Evolutionary conservation across 2,113 vertebrate genomes (phyloP).

Genomic region (Apeltes quadracus): DNA sequence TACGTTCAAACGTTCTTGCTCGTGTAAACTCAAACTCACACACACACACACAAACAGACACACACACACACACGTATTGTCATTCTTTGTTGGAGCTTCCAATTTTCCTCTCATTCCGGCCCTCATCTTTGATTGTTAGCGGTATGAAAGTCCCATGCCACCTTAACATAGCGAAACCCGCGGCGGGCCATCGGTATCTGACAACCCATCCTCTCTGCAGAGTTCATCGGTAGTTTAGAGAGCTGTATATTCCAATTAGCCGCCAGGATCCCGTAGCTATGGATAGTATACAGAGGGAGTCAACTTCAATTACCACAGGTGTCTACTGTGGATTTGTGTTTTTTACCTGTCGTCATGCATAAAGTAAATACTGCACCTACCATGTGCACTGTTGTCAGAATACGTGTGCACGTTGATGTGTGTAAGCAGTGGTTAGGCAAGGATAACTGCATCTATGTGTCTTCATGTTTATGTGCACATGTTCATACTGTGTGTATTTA

Average conservation of each 20-base stretch:
- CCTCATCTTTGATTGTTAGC: conserved; percentile 66
- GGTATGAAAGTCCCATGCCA: conserved; percentile 59
- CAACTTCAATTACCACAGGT: conserved; percentile 77
- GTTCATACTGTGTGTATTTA: conserved; percentile 52
- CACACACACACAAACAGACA: conserved; percentile 12
- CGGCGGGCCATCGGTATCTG: conserved; percentile 53
- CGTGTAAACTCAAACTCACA: conserved; percentile 1
- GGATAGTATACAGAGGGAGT: conserved; percentile 75
- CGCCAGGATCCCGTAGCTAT: conserved; percentile 65
- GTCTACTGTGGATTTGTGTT: conserved; percentile 71
- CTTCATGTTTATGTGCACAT: conserved; percentile 52
- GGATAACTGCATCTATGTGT: conserved; percentile 42
- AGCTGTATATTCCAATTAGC: conserved; percentile 80
- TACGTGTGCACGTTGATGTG: conserved; percentile 11
- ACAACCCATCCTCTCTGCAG: conserved; percentile 64
- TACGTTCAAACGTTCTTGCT: background rate
- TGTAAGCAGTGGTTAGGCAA: conserved; percentile 22
- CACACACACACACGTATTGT: conserved; percentile 25
- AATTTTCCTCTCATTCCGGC: conserved; percentile 54
- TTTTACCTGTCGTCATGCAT: conserved; percentile 79
- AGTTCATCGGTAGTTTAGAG: conserved; percentile 67
- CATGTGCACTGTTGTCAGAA: conserved; percentile 61
- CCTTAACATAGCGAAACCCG: conserved; percentile 58
- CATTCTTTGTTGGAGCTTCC: conserved; percentile 42
- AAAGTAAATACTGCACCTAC: conserved; percentile 61